Evolutionary conservation across 2,888 invertebrate genomes (phyloP).

Genomic region (Embidobia sp.): DNA sequence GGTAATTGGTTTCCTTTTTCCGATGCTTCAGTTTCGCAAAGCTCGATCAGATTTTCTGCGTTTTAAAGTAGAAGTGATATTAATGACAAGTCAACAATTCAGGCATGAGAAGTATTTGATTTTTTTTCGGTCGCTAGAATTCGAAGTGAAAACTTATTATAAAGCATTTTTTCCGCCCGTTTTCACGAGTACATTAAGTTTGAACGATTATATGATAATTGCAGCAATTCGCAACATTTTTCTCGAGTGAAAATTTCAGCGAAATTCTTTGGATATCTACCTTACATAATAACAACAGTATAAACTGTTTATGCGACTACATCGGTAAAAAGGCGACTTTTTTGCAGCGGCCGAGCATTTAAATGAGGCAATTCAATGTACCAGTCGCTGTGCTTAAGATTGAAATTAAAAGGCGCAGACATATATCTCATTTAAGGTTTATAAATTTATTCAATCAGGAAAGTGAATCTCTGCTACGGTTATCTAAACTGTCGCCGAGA

Average conservation of each 20-base stretch:
- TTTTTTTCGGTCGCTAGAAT: no score
- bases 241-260: constrained; percentile 27
- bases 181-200: no score
- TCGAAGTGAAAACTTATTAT: no score
- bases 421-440: constrained; percentile 29
- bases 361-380: constrained; percentile 12
- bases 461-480: constrained; percentile 11
- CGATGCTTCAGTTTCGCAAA: no score
- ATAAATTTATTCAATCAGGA: constrained; percentile 27
- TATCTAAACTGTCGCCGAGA: constrained; percentile 34
- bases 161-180: no score
- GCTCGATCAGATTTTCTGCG: no score
- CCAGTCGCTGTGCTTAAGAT: constrained; percentile 10
- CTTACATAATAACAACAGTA: constrained; percentile 6
- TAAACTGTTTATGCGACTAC: constrained; percentile 17
- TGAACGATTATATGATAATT: no score
- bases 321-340: not conserved
- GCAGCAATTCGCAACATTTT: no score
- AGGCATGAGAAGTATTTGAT: no score
- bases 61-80: no score
- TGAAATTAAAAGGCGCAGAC: constrained; percentile 4
- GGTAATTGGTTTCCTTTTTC: no score
- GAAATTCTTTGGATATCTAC: constrained; percentile 6
- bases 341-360: not conserved
- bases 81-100: no score